Evolutionary conservation across 2,113 vertebrate genomes (phyloP).

Genomic region (Zosterops borbonicus): DNA sequence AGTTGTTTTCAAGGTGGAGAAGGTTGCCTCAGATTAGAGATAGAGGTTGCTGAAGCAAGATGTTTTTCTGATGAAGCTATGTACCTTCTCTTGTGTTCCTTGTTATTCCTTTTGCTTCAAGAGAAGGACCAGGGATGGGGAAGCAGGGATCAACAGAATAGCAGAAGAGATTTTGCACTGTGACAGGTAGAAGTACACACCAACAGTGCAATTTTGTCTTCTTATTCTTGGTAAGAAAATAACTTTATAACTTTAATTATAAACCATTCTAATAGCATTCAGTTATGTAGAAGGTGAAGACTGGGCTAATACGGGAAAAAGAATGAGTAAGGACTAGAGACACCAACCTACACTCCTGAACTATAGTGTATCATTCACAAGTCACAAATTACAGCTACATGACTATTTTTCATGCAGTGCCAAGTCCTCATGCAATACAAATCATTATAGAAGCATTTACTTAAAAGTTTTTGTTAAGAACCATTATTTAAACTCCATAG

Average conservation of each 20-base stretch:
- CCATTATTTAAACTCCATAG: background rate
- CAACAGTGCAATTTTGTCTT: background rate
- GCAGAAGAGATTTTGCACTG: background rate
- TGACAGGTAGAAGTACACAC: background rate
- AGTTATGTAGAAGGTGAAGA: background rate
- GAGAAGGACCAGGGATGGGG: background rate
- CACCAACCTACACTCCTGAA: background rate
- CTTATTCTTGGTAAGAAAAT: background rate
- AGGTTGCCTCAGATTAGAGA: background rate
- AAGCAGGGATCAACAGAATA: background rate
- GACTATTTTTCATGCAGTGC: background rate
- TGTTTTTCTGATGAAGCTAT: background rate
- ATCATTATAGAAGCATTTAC: background rate
- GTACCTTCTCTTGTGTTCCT: background rate
- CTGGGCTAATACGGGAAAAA: background rate
- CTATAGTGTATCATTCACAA: background rate
- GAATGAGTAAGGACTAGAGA: background rate
- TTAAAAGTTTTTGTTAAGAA: background rate
- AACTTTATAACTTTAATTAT: background rate
- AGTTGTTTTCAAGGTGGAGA: background rate
- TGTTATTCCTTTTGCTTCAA: background rate
- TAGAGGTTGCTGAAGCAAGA: background rate
- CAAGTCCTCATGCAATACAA: background rate
- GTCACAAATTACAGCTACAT: background rate
- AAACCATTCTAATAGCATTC: background rate